These are phyloP conservation scores for Hyles lineata DNA, from an alignment of 2,888 invertebrate genomes.

Conservation along the genomic window DNA sequence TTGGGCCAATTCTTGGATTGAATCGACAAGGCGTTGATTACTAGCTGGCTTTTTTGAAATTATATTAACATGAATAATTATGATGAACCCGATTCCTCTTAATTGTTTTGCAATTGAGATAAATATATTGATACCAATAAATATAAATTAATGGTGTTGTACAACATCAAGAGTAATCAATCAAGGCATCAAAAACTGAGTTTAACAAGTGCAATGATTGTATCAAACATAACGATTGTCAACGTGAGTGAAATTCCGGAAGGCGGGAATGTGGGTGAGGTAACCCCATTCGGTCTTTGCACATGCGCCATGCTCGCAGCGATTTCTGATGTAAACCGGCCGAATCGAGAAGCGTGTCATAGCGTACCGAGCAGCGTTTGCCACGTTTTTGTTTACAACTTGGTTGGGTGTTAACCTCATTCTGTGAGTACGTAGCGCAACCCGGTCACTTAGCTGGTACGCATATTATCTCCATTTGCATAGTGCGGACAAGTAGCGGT, in stretches of 20 bases:
- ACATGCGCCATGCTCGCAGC: conserved; percentile 74
- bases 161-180: not conserved
- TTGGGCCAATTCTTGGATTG: too few relatives aligned
- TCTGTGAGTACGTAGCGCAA: conserved; percentile 73
- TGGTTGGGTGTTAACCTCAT: conserved; percentile 72
- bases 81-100: not conserved
- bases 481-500: conserved; percentile 79
- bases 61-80: too few relatives aligned
- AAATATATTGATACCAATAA: not conserved
- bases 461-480: conserved; percentile 81
- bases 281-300: conserved; percentile 76
- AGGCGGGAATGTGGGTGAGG: conserved; percentile 80
- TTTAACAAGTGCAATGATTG: conserved; percentile 61
- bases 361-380: conserved; percentile 53
- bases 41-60: too few relatives aligned
- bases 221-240: conserved; percentile 67
- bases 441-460: conserved; percentile 79
- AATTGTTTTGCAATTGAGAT: too few relatives aligned
- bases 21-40: too few relatives aligned
- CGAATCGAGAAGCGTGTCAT: conserved; percentile 60
- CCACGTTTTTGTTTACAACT: conserved; percentile 65
- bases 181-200: not conserved
- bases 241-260: conserved; percentile 80
- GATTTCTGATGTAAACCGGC: conserved; percentile 73
- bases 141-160: not conserved